A percentile compares a stretch with the other conserved stretches of the same genome.
Evolutionary conservation across 1,140 invertebrate genomes (phyloP).

Genomic region (Physella acuta): DNA sequence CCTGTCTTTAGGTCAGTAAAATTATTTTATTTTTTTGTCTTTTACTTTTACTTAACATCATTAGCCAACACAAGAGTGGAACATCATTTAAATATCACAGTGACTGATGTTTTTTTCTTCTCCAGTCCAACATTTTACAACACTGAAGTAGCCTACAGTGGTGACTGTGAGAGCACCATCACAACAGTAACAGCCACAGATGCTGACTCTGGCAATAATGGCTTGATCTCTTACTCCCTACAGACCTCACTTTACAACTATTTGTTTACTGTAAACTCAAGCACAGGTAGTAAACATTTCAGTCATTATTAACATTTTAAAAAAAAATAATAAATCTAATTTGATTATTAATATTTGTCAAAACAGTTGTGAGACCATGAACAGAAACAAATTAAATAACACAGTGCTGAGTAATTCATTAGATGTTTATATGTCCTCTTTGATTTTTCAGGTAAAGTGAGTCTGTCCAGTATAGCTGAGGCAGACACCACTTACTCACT

Average conservation of each 20-base stretch:
- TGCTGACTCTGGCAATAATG: slow-evolving; percentile 41
- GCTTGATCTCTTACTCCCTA: slow-evolving; percentile 36
- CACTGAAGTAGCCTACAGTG: slow-evolving; percentile 38
- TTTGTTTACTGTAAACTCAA: slow-evolving; percentile 21
- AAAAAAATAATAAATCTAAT: too few relatives aligned
- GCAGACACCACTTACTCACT: slow-evolving; percentile 30
- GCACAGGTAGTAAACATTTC: slow-evolving; percentile 14
- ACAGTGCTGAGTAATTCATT: too few relatives aligned
- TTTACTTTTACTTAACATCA: background rate
- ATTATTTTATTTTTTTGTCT: slow-evolving; percentile 17
- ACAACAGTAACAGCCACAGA: slow-evolving; percentile 40
- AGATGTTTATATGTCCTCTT: too few relatives aligned
- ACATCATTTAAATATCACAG: too few relatives aligned
- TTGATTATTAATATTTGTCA: too few relatives aligned
- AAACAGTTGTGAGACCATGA: too few relatives aligned
- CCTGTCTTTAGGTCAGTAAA: slow-evolving; percentile 55
- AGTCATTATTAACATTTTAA: too few relatives aligned
- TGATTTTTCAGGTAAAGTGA: slow-evolving; percentile 27
- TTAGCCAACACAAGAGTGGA: too few relatives aligned
- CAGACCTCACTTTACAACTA: slow-evolving; percentile 22
- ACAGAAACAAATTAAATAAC: too few relatives aligned
- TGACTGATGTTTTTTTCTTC: slow-evolving; percentile 70
- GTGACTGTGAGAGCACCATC: slow-evolving; percentile 33
- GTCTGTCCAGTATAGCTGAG: slow-evolving; percentile 6
- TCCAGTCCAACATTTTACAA: slow-evolving; percentile 41